Evolutionary conservation across 1,140 invertebrate genomes (phyloP), one percentile per base, ranked within the genome.

Genomic region (Zaprionus ornatus): DNA sequence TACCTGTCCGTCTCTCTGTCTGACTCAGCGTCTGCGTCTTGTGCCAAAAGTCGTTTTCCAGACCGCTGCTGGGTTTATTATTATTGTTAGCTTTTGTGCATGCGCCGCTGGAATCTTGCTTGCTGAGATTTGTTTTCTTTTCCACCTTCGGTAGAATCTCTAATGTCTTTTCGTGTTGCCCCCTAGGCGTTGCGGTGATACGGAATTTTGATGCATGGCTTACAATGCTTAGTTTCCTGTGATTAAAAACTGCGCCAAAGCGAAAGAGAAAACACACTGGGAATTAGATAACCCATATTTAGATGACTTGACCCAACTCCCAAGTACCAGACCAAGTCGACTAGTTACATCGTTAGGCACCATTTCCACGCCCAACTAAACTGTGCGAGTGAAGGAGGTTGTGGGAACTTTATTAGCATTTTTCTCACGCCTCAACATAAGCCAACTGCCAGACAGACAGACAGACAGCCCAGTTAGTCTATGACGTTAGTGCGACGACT

Each of bases 371-470:
- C 68, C 70, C 65, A 56, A 42, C 65, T 67, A 69, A 82, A 74
- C 70, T 75, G 72, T 73, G 29, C 59, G 63, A 69, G 10, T 32
- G 73, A 66, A 81, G 71, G 70, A 83, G 82, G 86, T 85, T 91
- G 90, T 91, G 90, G 90, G 86, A 91, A 91, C 76, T 74, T 71
- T 77, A 91, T 91, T 91, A 84, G 83, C 86, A 91, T 91, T 91
- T 90, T 87, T 91, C 86, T 87, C 87, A 90, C 86, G 84, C 84
- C 80, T 71, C 67, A 71, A 74, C 83, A 88, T 72, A 74, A 45
- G 17, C 55, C 57, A 77, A 12, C 42, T 84, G 77, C 68, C 57
- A 61, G 29, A 29, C 29, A 29, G 29, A 9, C 29, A 10, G 29
- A 29, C 57, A 62, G 40, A 29, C 48, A 70, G 40, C 15, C 15